phyloP scores from a whole-genome alignment of 2,888 invertebrate species.

The Limnephilus auricula region DNA sequence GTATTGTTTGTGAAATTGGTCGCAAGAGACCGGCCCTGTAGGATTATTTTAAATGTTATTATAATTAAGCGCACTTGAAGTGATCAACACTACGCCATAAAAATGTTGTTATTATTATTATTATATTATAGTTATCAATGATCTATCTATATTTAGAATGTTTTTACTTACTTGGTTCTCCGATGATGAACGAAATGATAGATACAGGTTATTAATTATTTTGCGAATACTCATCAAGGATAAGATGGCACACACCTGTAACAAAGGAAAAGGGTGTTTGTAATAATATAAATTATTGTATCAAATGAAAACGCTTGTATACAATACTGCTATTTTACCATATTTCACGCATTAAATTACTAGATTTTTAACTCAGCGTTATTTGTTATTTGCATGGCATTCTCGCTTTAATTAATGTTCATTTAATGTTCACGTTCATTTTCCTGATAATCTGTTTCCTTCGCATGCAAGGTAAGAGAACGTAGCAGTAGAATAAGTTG shows the following conservation, averaged over 20 bases:
- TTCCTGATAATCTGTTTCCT: constrained; percentile 27
- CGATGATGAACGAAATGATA: too few relatives aligned
- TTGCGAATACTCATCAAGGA: not conserved
- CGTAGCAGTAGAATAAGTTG: not conserved
- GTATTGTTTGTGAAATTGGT: too few relatives aligned
- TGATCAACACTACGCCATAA: too few relatives aligned
- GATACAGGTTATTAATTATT: too few relatives aligned
- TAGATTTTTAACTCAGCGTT: not conserved
- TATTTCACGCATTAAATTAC: not conserved
- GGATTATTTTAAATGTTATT: too few relatives aligned
- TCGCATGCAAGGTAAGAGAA: constrained; percentile 27
- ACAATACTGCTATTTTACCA: too few relatives aligned
- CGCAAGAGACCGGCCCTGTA: too few relatives aligned
- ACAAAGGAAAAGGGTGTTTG: not conserved
- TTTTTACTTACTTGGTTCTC: too few relatives aligned
- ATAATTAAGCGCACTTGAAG: too few relatives aligned
- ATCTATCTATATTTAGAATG: too few relatives aligned
- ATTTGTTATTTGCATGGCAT: not conserved
- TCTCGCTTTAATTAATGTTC: not conserved
- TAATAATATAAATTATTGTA: not conserved
- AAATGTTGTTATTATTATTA: too few relatives aligned
- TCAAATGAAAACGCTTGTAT: not conserved
- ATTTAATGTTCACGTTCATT: not conserved
- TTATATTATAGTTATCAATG: too few relatives aligned
- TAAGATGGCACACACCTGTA: not conserved